Conservation (phyloP, 2,797 vertebrate species). For the Falco columbarius region DNA sequence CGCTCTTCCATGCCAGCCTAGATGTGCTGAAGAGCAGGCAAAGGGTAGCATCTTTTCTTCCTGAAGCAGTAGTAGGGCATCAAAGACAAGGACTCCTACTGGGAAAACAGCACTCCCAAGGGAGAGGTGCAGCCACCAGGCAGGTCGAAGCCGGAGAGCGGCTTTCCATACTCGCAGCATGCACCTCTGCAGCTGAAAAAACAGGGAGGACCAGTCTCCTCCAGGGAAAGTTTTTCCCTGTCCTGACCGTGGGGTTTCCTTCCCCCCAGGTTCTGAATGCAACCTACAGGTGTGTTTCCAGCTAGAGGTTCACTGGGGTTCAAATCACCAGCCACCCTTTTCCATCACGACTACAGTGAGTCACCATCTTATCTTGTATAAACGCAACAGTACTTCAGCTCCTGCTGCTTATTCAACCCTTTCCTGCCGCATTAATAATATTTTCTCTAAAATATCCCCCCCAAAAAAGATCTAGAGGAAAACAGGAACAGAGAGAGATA, state of each 20-base stretch:
- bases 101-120: neutral
- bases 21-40: neutral
- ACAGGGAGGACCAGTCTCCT: neutral
- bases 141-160: neutral
- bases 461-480: constrained; percentile 59
- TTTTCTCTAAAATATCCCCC: neutral
- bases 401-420: neutral
- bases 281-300: neutral
- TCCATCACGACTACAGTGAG: neutral
- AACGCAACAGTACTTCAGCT: constrained; percentile 7
- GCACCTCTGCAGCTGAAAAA: neutral
- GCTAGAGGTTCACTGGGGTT: neutral
- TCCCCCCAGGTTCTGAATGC: neutral
- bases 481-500: constrained; percentile 41
- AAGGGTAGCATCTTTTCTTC: neutral
- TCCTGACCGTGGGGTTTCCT: neutral
- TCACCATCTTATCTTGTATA: neutral
- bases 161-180: neutral
- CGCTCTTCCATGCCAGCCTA: neutral
- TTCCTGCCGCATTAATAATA: constrained; percentile 10
- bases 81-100: neutral
- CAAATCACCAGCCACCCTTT: neutral
- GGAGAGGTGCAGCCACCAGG: neutral
- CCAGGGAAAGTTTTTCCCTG: neutral
- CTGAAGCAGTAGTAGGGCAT: neutral